These are phyloP conservation scores for Maconellicoccus hirsutus DNA, from an alignment of 1,140 invertebrate genomes.

Conservation along the genomic window DNA sequence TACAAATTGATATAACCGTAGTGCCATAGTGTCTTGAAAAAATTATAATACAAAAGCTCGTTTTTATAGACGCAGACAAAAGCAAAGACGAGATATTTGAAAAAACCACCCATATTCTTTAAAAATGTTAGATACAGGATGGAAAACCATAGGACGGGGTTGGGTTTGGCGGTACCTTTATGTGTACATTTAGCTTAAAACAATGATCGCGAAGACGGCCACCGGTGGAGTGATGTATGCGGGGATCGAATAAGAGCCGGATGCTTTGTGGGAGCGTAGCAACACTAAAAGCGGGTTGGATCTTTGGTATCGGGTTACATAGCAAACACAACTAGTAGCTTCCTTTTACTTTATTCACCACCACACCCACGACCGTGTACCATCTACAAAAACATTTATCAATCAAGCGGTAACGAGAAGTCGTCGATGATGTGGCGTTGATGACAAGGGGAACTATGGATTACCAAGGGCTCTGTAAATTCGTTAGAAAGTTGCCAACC, in stretches of 20 bases:
- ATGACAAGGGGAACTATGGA: not conserved
- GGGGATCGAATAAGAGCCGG: constrained; percentile 18
- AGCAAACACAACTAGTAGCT: constrained; percentile 22
- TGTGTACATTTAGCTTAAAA: constrained; percentile 20
- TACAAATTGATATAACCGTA: not conserved
- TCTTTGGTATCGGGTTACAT: constrained; percentile 18
- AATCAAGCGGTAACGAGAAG: constrained; percentile 12
- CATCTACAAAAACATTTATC: constrained; percentile 18
- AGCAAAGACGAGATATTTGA: not conserved
- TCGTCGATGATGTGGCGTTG: constrained; percentile 15
- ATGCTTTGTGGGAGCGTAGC: constrained; percentile 20
- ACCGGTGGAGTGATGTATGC: not conserved
- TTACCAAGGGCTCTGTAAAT: not conserved
- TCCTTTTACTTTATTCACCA: constrained; percentile 17
- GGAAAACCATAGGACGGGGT: not conserved
- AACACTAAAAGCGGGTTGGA: constrained; percentile 22
- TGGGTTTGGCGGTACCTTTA: constrained; percentile 12
- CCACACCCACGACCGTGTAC: constrained; percentile 12
- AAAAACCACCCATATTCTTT: not conserved
- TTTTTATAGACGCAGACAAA: not conserved
- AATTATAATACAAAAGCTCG: constrained; percentile 1
- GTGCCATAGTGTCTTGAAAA: not conserved
- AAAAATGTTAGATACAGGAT: not conserved
- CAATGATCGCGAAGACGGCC: constrained; percentile 12
- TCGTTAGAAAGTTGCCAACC: constrained; percentile 12